Base-by-base conservation (phyloP, 1,140 invertebrate genomes). In the Solen grandis region DNA sequence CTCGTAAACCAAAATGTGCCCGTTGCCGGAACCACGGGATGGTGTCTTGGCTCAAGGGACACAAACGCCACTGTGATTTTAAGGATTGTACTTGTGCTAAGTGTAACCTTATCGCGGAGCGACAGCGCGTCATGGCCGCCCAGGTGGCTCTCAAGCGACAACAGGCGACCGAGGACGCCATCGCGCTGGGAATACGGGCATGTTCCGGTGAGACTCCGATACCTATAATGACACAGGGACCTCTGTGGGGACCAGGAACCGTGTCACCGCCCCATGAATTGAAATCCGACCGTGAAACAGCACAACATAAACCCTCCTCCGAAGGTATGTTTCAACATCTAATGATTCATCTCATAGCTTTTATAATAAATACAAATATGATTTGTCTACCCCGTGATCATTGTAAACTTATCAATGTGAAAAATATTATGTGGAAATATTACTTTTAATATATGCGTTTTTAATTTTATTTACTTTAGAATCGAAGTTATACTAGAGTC, bases 81-180 rank as follows among this genome's bases (percentile, higher is more conserved):
- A 95, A 95, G 63, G 93, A 94, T 84, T 98, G 97, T 91, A 94
- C 92, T 36, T 98, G 97, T 92, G 94, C 95, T 55, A 96, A 96
- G 91, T 98, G 97, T 90, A 94, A 94, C 41, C 92, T 97, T 4
- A 97, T 96, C 1, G 95, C 95, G 5, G 91, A 92, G 63, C 76
- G 92, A 62, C 92, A 92, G 83, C 76, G 91, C 38, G 91, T 92
- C 16, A 92, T 92, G 92, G 92, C 92, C 4, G 92, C 91, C 13
- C 91, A 98, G 96, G 98, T 99, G n/a, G 97, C 98, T 16, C 92
- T 99, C 69, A 99, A 99, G 92, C 93, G 98, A 52, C 97, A 99
- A 92, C 98, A 99, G 93, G 98, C 98, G 0, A 97, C 97, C 0
- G 98, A 99, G 93, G 98, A 99, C 91, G 97, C 97, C 36, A 98